These are phyloP conservation scores for Chionodraco myersi DNA, from an alignment of 2,113 vertebrate species.

Conservation along the genomic window DNA sequence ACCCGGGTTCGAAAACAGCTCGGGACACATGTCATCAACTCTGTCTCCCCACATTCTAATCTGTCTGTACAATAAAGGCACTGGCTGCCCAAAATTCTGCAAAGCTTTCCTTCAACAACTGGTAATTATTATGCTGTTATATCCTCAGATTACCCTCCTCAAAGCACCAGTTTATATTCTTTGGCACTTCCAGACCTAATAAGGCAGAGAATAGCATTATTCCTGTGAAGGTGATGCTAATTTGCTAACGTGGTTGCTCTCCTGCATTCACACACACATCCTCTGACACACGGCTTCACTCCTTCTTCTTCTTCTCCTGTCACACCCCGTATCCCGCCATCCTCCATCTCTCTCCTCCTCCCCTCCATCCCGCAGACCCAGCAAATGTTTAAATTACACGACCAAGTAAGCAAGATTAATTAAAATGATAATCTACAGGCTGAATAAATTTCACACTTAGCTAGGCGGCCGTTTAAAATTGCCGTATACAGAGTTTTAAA, in stretches of 20 bases:
- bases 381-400: constrained; percentile 87
- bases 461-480: constrained; percentile 73
- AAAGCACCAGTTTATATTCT: constrained; percentile 31
- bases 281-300: constrained; percentile 30
- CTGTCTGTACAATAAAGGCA: too few species aligned
- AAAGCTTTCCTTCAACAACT: not conserved
- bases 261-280: constrained; percentile 29
- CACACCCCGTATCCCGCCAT: constrained; percentile 51
- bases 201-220: constrained; percentile 40
- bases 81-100: too few species aligned
- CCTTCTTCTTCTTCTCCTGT: constrained; percentile 31
- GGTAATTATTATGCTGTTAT: constrained; percentile 12
- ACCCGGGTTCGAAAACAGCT: too few species aligned
- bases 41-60: too few species aligned
- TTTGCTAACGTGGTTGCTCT: constrained; percentile 48
- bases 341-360: constrained; percentile 46
- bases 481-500: constrained; percentile 69
- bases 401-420: constrained; percentile 88
- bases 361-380: constrained; percentile 69
- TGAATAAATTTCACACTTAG: constrained; percentile 79
- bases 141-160: constrained; percentile 12
- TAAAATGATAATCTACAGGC: constrained; percentile 84
- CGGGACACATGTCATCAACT: too few species aligned
- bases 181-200: constrained; percentile 27
- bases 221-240: constrained; percentile 50